Evolutionary conservation across 2,797 vertebrate species (phyloP).

Genomic region (Pantherophis vulpinus): DNA sequence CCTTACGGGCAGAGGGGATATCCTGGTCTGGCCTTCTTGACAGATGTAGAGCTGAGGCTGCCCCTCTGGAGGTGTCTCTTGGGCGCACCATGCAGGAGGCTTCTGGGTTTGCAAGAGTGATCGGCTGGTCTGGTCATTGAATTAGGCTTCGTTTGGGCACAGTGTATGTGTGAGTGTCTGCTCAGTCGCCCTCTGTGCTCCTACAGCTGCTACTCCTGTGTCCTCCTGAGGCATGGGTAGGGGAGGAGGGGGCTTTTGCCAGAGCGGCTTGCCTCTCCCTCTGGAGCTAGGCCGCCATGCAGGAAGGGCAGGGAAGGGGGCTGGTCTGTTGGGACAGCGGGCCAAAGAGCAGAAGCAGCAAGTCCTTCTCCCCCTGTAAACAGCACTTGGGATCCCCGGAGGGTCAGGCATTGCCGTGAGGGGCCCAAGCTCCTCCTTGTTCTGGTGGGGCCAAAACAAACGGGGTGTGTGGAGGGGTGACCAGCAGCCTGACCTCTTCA

Average conservation of each 20-base stretch:
- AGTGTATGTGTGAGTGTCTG: constrained; percentile 40
- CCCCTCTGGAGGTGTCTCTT: not conserved
- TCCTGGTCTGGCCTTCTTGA: too few species aligned
- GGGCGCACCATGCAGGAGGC: not conserved
- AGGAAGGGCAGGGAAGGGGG: not conserved
- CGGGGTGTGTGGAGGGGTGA: accelerated
- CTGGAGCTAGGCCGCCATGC: not conserved
- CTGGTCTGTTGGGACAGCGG: not conserved
- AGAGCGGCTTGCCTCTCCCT: not conserved
- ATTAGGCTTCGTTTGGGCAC: not conserved
- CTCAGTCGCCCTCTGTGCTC: constrained; percentile 53
- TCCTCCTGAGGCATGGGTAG: constrained; percentile 46
- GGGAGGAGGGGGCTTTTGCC: constrained; percentile 37
- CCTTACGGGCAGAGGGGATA: not conserved
- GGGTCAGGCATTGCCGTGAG: constrained; percentile 42
- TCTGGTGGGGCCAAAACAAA: constrained; percentile 65
- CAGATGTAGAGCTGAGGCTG: not conserved
- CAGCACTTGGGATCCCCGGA: not conserved
- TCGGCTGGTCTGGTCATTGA: not conserved
- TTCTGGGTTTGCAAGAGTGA: not conserved
- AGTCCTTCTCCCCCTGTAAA: not conserved
- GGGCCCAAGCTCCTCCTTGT: constrained; percentile 59
- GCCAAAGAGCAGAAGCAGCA: too few species aligned
- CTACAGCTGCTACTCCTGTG: constrained; percentile 50
- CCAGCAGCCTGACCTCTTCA: constrained; percentile 71